Base-by-base conservation (phyloP, 2,113 vertebrate genomes). In the Ailurus styani region DNA sequence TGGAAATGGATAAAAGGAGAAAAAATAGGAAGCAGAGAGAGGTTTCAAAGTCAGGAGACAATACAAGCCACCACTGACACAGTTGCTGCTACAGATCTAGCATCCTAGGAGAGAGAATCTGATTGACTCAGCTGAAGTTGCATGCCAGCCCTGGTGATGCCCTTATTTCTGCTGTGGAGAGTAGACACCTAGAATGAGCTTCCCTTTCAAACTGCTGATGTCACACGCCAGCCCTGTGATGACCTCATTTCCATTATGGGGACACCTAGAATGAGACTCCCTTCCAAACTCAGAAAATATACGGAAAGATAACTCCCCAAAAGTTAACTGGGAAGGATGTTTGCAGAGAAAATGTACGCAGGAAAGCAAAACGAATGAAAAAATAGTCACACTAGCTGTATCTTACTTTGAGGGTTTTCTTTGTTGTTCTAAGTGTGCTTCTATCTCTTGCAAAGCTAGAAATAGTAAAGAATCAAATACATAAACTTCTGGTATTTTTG, bases 61-160 rank as follows among this genome's bases (percentile, higher is more conserved):
- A 11, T 23, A 89, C 12, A 57, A 66, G n/a, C 12, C 50, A 47
- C 4, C 1, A 1, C 3, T 4, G 14, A 34, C 47, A 27, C 7
- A 23, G 0, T 1, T 18, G 14, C 7, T 23, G 8, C 27, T 52
- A 23, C 10, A 27, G 62, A 81, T 0, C 3, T 27, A 23, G 31
- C 52, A 29, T 5, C 3, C 17, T 20, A n/a, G 23, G 27, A 84
- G 29, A 68, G 13, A 47, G 50, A 25, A 13, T 54, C 62, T 37
- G 23, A 31, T 3, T 57, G 42, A 31, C 29, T 68, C 34, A 17
- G 15, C 42, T 12, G 25, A 23, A 15, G n/a, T 31, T 47, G 31
- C 14, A 21, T 62, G 60, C 42, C 21, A 42, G 18, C 23, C 60
- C 12, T 14, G 17, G 29, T 37, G 27, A 7, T 17, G 14, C 10